Conservation (phyloP, 2,888 invertebrate species). For the Orthosia gothica region DNA sequence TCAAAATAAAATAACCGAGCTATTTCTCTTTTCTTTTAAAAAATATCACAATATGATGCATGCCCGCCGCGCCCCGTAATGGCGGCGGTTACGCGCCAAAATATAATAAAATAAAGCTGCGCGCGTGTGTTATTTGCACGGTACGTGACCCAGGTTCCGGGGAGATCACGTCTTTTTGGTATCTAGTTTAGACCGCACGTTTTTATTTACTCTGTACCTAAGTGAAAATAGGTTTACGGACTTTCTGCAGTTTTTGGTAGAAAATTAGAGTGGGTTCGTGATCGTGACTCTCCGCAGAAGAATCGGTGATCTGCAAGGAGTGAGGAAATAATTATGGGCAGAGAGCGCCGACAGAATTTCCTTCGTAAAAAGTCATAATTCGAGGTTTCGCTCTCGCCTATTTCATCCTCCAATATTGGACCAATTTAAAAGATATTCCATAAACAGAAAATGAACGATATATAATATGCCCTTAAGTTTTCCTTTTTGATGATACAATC, state of each 20-base stretch:
- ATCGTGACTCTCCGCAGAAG: too few species aligned
- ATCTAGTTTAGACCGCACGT: constrained; percentile 54
- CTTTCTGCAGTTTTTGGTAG: background rate
- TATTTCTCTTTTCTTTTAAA: constrained; percentile 40
- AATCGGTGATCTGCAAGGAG: too few species aligned
- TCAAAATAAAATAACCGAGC: constrained; percentile 29
- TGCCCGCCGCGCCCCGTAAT: constrained; percentile 53
- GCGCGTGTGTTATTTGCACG: constrained; percentile 64
- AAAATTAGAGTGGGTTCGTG: background rate
- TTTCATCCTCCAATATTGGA: too few species aligned
- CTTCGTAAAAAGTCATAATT: too few species aligned
- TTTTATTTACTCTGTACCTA: constrained; percentile 45
- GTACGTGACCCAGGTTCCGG: constrained; percentile 54
- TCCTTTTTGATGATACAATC: too few species aligned
- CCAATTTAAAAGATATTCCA: too few species aligned
- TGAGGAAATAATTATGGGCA: too few species aligned
- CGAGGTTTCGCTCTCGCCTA: too few species aligned
- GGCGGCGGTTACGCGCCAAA: constrained; percentile 59
- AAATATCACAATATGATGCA: constrained; percentile 37
- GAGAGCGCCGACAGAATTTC: too few species aligned
- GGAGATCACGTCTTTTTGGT: constrained; percentile 45
- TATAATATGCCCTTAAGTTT: too few species aligned
- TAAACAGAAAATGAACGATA: too few species aligned
- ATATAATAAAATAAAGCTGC: constrained; percentile 59
- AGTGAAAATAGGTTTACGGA: constrained; percentile 26